These are phyloP conservation scores for Eclectus roratus DNA, from an alignment of 2,113 vertebrate species.

Conservation along the genomic window DNA sequence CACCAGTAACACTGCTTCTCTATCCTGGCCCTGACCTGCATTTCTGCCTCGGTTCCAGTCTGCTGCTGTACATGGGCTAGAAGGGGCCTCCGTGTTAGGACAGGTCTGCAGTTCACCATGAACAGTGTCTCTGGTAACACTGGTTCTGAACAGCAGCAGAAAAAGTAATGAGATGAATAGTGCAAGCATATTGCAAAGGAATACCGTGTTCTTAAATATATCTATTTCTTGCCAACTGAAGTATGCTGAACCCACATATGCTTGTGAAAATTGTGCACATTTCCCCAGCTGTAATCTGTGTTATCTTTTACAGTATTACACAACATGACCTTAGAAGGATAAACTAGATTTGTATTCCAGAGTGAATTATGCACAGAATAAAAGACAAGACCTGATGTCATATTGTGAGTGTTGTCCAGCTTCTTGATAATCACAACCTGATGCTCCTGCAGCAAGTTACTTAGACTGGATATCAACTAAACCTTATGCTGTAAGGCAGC, in stretches of 20 bases:
- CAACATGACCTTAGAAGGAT: background rate
- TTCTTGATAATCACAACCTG: background rate
- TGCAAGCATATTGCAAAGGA: background rate
- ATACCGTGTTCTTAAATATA: background rate
- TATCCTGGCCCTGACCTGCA: background rate
- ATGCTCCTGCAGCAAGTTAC: background rate
- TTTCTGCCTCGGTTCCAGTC: background rate
- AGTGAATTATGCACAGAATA: background rate
- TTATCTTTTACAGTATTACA: background rate
- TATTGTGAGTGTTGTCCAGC: fast-evolving
- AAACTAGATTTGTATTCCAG: background rate
- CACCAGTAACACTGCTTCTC: background rate
- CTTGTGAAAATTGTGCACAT: background rate
- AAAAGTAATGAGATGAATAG: background rate
- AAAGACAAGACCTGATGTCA: background rate
- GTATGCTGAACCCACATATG: background rate
- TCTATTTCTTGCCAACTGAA: background rate
- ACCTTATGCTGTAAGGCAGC: background rate
- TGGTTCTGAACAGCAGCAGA: background rate
- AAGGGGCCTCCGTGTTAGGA: background rate
- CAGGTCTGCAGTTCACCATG: background rate
- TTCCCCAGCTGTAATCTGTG: background rate
- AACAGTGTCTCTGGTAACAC: background rate
- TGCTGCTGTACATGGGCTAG: background rate
- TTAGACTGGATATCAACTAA: background rate